phyloP scores from a whole-genome alignment of 2,113 vertebrate genomes.

The Lipophrys pholis region DNA sequence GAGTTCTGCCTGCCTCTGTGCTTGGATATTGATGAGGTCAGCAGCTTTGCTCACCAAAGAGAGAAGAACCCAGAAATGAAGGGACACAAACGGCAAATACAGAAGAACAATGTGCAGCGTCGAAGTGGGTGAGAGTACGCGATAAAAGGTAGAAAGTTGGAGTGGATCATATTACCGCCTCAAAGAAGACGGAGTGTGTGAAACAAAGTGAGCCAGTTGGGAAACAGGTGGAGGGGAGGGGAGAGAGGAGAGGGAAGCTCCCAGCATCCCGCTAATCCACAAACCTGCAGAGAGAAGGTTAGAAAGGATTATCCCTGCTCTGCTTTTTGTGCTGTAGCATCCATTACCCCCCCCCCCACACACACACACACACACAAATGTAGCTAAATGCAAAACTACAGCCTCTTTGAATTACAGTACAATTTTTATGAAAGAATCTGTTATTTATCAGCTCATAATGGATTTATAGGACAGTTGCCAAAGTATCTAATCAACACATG shows the following conservation, averaged over 20 bases:
- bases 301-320: slow-evolving; percentile 64
- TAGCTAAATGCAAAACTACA: not conserved
- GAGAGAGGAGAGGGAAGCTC: slow-evolving; percentile 47
- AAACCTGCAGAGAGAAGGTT: slow-evolving; percentile 72
- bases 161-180: not conserved
- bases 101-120: not conserved
- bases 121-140: not conserved
- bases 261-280: slow-evolving; percentile 58
- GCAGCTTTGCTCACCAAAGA: not conserved
- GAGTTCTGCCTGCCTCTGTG: not conserved
- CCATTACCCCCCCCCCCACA: slow-evolving; percentile 6
- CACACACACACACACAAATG: no score
- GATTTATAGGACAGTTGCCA: not conserved
- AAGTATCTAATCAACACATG: not conserved
- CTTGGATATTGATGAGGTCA: not conserved
- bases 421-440: not conserved
- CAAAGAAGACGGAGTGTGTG: slow-evolving; percentile 15
- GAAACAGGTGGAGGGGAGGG: slow-evolving; percentile 17
- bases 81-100: not conserved
- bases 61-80: not conserved
- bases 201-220: slow-evolving; percentile 31
- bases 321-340: slow-evolving; percentile 56
- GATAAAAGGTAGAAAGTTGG: not conserved
- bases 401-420: no score
- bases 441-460: not conserved